Evolutionary conservation across 2,888 invertebrate species (phyloP), one percentile per base, ranked within the genome.

Genomic region (Teleiodes luculella): DNA sequence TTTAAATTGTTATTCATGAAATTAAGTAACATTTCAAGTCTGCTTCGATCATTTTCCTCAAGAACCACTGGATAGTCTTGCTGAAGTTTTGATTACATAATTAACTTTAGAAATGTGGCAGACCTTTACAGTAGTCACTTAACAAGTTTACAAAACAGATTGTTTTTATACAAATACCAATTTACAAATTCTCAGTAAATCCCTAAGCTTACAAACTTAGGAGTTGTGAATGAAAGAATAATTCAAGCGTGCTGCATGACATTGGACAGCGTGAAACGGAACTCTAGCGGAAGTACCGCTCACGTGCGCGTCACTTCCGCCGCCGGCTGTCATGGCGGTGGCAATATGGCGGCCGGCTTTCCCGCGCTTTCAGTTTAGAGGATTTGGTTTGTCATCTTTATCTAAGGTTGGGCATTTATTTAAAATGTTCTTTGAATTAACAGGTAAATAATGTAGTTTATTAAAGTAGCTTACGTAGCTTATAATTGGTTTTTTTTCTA

Each of bases 251-350:
- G 60, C 65, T 65, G 65, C 77, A 71, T 84, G 83, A 85, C 84
- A 83, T 84, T 85, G 83, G 83, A 82, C 78, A 78, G 86, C 79
- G 84, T 83, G 78, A 76, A 85, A 83, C 84, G 85, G 85, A 83
- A 86, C 80, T 80, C 69, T 65, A 63, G 49, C 86, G 87, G 87
- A 88, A 85, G 82, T 72, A 72, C 71, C 76, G 76, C 77, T 83
- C 87, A 87, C 88, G 87, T 86, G 87, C 85, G 84, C 84, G 79
- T 79, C 76, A 76, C 82, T 83, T 88, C 87, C 86, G 83, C 69
- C 68, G 68, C 70, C 73, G 74, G 78, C 78, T 74, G 80, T 77
- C 78, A 86, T 84, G 83, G 82, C 84, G 82, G 69, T 80, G 77
- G 76, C 86, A 86, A 85, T 77, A 86, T 86, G 86, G 86, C 86